Percentiles rank a stretch among this genome's conserved stretches.
These are phyloP conservation scores for Carcharodon carcharias DNA, from an alignment of 2,797 vertebrate genomes.

Conservation along the genomic window DNA sequence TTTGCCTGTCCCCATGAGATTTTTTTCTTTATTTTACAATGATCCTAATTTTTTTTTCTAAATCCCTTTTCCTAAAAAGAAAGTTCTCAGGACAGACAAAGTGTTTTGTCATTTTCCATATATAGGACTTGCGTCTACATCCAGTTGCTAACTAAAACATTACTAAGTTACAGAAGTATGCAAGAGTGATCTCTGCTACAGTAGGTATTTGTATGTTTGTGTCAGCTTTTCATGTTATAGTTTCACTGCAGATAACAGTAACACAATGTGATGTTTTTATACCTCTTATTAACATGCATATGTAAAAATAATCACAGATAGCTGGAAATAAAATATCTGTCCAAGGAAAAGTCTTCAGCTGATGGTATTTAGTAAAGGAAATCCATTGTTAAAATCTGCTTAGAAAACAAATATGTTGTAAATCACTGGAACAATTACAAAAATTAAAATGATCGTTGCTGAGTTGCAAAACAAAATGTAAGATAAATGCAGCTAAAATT, in stretches of 20 bases:
- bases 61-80: not conserved
- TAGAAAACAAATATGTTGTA: not conserved
- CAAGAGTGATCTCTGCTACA: conserved; percentile 7
- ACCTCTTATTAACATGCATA: not conserved
- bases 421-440: not conserved
- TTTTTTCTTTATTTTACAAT: not conserved
- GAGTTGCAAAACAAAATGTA: not conserved
- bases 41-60: not conserved
- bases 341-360: not conserved
- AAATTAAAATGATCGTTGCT: not conserved
- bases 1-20: conserved; percentile 26
- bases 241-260: not conserved
- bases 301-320: not conserved
- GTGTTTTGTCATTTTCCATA: conserved; percentile 28
- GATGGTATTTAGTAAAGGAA: conserved; percentile 25
- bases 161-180: conserved; percentile 1
- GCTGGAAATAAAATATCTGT: not conserved
- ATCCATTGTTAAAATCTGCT: not conserved
- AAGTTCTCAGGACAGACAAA: conserved; percentile 7
- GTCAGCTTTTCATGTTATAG: not conserved
- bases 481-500: not conserved
- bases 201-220: not conserved
- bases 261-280: not conserved
- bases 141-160: not conserved
- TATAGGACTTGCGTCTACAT: not conserved